Percentiles rank a stretch among this genome's conserved stretches.
Evolutionary conservation across 1,140 invertebrate genomes (phyloP).

Genomic region (Drosophila willistoni): DNA sequence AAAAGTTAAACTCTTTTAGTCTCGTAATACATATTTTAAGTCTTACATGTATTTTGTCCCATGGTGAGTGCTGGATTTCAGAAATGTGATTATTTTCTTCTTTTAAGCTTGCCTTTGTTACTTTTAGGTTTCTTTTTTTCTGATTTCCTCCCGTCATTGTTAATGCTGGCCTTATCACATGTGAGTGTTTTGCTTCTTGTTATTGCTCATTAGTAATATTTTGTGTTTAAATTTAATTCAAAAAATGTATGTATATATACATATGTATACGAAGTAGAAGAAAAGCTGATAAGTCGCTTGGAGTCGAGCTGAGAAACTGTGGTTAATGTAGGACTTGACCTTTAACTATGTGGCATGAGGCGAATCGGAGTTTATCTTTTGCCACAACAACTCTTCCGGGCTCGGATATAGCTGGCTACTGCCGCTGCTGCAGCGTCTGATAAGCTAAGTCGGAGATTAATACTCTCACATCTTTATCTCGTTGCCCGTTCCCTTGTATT

Average conservation of each 20-base stretch:
- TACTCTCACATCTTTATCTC: slow-evolving; percentile 51
- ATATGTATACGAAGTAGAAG: slow-evolving; percentile 29
- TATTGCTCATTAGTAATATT: slow-evolving; percentile 40
- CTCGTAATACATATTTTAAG: too few species aligned
- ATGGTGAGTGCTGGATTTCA: too few species aligned
- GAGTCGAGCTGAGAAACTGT: slow-evolving; percentile 1
- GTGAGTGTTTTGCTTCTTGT: slow-evolving; percentile 34
- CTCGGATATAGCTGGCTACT: slow-evolving; percentile 31
- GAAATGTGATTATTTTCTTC: neutral
- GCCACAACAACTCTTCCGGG: slow-evolving; percentile 63
- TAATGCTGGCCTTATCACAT: slow-evolving; percentile 44
- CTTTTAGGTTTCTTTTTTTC: neutral
- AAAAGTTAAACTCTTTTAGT: too few species aligned
- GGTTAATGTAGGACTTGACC: slow-evolving; percentile 23
- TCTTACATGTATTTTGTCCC: too few species aligned
- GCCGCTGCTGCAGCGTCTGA: slow-evolving; percentile 37
- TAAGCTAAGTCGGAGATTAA: slow-evolving; percentile 42
- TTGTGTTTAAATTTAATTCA: slow-evolving; percentile 61
- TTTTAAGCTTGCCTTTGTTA: neutral
- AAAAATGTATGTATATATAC: slow-evolving; percentile 39
- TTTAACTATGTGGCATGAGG: slow-evolving; percentile 23
- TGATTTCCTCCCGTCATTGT: neutral
- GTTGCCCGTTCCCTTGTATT: slow-evolving; percentile 35
- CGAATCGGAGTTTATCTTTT: slow-evolving; percentile 57
- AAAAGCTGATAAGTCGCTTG: slow-evolving; percentile 38